A percentile compares a stretch with the other conserved stretches of the same genome.
Evolutionary conservation across 2,888 invertebrate genomes (phyloP).

Genomic region (Ypsolopha scabrella): DNA sequence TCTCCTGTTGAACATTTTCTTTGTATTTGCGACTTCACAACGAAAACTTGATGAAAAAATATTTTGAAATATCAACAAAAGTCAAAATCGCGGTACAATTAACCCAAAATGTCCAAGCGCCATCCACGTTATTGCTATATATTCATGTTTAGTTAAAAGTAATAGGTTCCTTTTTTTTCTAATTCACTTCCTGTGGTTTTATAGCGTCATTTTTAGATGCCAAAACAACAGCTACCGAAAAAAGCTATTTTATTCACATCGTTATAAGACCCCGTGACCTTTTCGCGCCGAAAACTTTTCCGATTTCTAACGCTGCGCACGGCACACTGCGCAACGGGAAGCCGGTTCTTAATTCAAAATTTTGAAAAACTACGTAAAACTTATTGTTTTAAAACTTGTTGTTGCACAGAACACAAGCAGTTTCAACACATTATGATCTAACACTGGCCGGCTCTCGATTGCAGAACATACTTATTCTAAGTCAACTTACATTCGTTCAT

Average conservation of each 20-base stretch:
- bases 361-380: conserved; percentile 29
- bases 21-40: no score
- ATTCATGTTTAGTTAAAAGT: no score
- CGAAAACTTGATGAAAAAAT: no score
- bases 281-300: not conserved
- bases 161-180: no score
- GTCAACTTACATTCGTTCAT: conserved; percentile 72
- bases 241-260: not conserved
- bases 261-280: not conserved
- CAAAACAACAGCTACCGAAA: not conserved
- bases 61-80: no score
- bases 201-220: no score
- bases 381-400: conserved; percentile 47
- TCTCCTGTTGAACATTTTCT: no score
- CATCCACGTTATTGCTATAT: no score
- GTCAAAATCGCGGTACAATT: no score
- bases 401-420: conserved; percentile 57
- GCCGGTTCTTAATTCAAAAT: conserved; percentile 13
- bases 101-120: no score
- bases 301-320: not conserved
- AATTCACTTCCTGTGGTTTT: no score
- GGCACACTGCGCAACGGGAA: not conserved
- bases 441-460: conserved; percentile 67
- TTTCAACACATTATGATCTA: conserved; percentile 71
- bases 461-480: conserved; percentile 71